phyloP scores from a whole-genome alignment of 1,140 invertebrate genomes.

The Drosophila pachea region DNA sequence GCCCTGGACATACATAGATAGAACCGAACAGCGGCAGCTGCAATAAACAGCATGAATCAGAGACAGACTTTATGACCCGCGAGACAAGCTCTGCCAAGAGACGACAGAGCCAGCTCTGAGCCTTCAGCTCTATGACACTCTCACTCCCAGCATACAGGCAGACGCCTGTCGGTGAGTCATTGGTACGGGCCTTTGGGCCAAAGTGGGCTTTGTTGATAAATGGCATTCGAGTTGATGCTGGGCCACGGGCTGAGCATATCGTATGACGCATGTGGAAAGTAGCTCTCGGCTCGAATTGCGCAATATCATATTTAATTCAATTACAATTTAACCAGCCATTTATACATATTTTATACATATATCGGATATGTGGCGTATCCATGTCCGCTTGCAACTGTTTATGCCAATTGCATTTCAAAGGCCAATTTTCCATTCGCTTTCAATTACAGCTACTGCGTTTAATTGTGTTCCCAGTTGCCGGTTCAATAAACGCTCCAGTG shows the following conservation, averaged over 20 bases:
- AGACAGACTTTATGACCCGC: conserved; percentile 25
- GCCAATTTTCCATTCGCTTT: conserved; percentile 45
- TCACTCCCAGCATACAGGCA: not conserved
- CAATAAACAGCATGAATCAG: conserved; percentile 54
- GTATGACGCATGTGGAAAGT: conserved; percentile 43
- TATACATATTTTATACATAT: conserved; percentile 17
- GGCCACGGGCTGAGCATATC: conserved; percentile 6
- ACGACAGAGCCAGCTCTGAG: conserved; percentile 4
- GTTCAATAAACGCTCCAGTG: conserved; percentile 54
- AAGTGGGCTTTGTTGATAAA: conserved; percentile 46
- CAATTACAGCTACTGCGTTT: conserved; percentile 65
- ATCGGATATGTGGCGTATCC: not conserved
- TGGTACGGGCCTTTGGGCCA: conserved; percentile 44
- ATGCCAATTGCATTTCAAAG: conserved; percentile 27
- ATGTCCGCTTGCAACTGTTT: no score
- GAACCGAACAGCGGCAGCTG: conserved; percentile 13
- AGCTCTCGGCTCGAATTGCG: conserved; percentile 21
- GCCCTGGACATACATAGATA: conserved; percentile 64
- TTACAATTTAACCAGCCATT: conserved; percentile 17
- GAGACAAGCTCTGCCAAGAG: conserved; percentile 3
- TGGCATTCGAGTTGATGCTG: conserved; percentile 15
- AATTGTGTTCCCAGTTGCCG: conserved; percentile 50
- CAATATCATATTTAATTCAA: conserved; percentile 47
- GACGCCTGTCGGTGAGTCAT: conserved; percentile 48
- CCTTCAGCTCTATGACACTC: not conserved